These are phyloP conservation scores for Lethocerus indicus DNA, from an alignment of 1,140 invertebrate species.

Conservation along the genomic window DNA sequence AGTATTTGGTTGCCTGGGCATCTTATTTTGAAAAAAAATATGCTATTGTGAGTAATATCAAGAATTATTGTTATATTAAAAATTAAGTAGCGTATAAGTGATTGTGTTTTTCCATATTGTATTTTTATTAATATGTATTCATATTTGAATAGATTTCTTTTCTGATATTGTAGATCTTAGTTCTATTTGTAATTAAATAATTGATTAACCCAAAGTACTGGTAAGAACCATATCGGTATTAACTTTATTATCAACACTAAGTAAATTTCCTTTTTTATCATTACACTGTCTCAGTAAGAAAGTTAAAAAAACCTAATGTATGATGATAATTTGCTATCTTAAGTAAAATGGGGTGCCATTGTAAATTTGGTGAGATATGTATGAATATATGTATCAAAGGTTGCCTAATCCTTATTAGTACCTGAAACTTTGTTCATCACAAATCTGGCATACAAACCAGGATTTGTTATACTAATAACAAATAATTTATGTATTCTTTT, in stretches of 20 bases:
- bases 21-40: conserved; percentile 80
- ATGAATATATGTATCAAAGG: too few relatives aligned
- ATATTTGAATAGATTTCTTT: background rate
- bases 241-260: too few relatives aligned
- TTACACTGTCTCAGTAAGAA: too few relatives aligned
- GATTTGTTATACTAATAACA: background rate
- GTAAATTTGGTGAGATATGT: too few relatives aligned
- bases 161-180: background rate
- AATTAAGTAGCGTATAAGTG: background rate
- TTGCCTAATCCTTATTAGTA: too few relatives aligned
- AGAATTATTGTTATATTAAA: background rate
- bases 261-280: too few relatives aligned
- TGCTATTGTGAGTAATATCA: conserved; percentile 41
- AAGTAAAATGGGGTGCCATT: too few relatives aligned
- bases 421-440: too few relatives aligned
- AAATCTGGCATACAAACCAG: background rate
- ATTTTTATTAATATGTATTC: background rate
- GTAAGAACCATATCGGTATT: background rate
- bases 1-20: conserved; percentile 87
- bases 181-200: background rate
- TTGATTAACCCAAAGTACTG: background rate
- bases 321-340: too few relatives aligned
- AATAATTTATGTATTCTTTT: conserved; percentile 14
- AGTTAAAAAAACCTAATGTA: too few relatives aligned
- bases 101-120: background rate